Conservation (phyloP, 2,888 invertebrate species). For the Hecatera dysodea region DNA sequence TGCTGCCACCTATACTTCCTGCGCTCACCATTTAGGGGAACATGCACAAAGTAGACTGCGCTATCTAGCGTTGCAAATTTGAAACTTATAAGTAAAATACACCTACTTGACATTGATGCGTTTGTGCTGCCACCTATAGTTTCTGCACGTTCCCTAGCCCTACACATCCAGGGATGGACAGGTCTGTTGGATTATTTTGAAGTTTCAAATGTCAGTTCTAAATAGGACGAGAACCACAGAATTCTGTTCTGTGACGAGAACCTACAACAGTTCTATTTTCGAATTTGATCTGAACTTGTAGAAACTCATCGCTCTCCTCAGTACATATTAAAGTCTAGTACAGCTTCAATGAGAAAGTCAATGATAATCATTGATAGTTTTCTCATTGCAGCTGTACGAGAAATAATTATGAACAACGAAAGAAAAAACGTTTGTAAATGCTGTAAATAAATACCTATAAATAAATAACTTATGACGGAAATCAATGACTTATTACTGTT, state of each 20-base stretch:
- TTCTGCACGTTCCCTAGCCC: too few relatives aligned
- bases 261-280: background rate
- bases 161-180: too few relatives aligned
- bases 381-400: background rate
- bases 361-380: background rate
- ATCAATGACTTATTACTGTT: background rate
- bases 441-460: constrained; percentile 28
- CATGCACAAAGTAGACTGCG: too few relatives aligned
- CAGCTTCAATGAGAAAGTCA: background rate
- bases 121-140: too few relatives aligned
- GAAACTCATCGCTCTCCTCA: background rate
- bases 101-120: too few relatives aligned
- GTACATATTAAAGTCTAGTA: background rate
- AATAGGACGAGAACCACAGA: too few relatives aligned
- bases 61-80: too few relatives aligned
- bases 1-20: too few relatives aligned
- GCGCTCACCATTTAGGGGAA: too few relatives aligned
- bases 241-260: too few relatives aligned
- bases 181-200: background rate
- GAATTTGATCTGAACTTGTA: background rate
- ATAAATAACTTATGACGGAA: constrained; percentile 13
- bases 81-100: too few relatives aligned
- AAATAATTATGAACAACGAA: background rate
- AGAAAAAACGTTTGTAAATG: constrained; percentile 23
- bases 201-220: background rate